Percentiles rank a stretch among this genome's conserved stretches.
These are phyloP conservation scores for Brachynemurus nebulosus DNA, from an alignment of 2,888 invertebrate species.

Conservation along the genomic window DNA sequence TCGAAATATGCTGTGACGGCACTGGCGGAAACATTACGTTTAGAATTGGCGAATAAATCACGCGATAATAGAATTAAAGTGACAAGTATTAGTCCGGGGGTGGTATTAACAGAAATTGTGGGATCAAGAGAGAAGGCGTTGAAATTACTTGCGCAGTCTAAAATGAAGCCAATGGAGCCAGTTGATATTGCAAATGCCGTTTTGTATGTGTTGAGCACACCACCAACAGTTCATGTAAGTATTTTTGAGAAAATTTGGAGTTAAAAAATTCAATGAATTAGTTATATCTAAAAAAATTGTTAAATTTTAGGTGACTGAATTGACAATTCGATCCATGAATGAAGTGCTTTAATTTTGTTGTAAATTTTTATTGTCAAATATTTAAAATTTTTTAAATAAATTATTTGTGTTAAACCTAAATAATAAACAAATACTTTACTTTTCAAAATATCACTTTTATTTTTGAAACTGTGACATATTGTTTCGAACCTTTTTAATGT, in stretches of 20 bases:
- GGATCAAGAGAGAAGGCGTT: not conserved
- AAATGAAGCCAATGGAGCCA: not conserved
- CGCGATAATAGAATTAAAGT: constrained; percentile 24
- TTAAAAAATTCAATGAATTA: too few species aligned
- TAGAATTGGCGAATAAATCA: constrained; percentile 29
- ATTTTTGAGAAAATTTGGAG: too few species aligned
- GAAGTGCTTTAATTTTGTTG: too few species aligned
- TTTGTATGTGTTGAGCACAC: not conserved
- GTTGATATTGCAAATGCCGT: not conserved
- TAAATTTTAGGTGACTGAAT: not conserved
- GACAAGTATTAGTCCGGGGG: constrained; percentile 11
- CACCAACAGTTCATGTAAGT: not conserved
- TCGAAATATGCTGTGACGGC: constrained; percentile 33
- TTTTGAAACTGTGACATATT: too few species aligned
- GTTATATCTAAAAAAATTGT: not conserved
- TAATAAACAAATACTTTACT: too few species aligned
- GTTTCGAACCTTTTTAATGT: too few species aligned
- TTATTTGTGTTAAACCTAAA: too few species aligned
- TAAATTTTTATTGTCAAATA: too few species aligned
- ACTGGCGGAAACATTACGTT: constrained; percentile 30
- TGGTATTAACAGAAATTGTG: not conserved
- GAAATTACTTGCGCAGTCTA: too few species aligned
- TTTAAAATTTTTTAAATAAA: too few species aligned
- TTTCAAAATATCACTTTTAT: too few species aligned
- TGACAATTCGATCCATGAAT: not conserved